Conservation (phyloP, 2,888 invertebrate genomes). For the Nephrotoma guestfalica region DNA sequence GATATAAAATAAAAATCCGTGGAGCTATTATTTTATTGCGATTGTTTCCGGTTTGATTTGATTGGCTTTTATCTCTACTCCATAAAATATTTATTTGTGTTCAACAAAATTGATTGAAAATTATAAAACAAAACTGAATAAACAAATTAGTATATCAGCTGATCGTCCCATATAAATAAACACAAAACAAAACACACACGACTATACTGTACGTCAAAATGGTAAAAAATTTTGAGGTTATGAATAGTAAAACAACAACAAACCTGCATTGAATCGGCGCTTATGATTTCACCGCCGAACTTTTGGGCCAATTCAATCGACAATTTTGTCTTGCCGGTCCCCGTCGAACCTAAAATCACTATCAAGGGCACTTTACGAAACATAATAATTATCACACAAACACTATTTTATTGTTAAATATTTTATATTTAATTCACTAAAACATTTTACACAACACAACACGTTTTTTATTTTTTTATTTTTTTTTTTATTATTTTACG, state of each 20-base stretch:
- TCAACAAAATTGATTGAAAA: not conserved
- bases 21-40: constrained; percentile 1
- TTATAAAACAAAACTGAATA: not conserved
- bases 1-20: not conserved
- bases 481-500: not conserved
- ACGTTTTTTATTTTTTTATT: not conserved
- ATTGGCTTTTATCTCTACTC: not conserved
- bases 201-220: not conserved
- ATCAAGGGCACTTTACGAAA: constrained; percentile 53
- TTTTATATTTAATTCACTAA: not conserved
- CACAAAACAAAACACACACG: not conserved
- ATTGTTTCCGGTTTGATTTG: constrained; percentile 2
- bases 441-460: not conserved
- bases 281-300: constrained; percentile 84
- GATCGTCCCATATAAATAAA: constrained; percentile 22
- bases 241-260: constrained; percentile 11
- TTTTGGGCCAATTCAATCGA: constrained; percentile 78
- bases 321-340: constrained; percentile 93
- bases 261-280: constrained; percentile 99
- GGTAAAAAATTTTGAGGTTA: constrained; percentile 8
- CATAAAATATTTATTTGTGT: not conserved
- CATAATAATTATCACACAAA: constrained; percentile 16
- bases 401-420: not conserved
- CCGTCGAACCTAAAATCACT: constrained; percentile 90
- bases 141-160: not conserved